Evolutionary conservation across 2,797 vertebrate species (phyloP), one percentile per base, ranked within the genome.

Genomic region (Eutrigla gurnardus): DNA sequence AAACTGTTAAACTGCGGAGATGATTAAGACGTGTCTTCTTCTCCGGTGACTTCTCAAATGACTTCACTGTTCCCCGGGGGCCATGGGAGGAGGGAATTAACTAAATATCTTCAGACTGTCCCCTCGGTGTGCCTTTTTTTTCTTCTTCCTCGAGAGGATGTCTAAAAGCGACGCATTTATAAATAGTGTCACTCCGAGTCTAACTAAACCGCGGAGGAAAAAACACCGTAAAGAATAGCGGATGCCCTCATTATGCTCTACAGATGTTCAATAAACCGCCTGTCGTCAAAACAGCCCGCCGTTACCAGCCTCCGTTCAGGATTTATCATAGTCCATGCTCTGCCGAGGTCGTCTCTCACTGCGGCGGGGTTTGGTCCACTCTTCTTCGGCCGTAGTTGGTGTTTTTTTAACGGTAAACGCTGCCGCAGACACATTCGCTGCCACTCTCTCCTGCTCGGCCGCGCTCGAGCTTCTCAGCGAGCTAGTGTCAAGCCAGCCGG

Each of bases 181-280:
- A 86, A 87, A 88, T 70, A 86, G 84, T 89, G 90, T 90, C 90
- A 89, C 87, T 81, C 74, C 75, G 86, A 81, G 86, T 87, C 87
- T 83, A 50, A 70, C 82, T 91, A 86, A 82, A 86, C 67, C 83
- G 70, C 73, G 85, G 80, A 89, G 79, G 86, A 79, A 73, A 89
- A 88, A 73, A 73, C 88, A 65, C 75, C 82, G 83, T 83, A 65
- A 71, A 91, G 89, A 89, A 91, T 90, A 92, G 91, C 91, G 91
- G 93, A 94, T 93, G 91, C 88, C 89, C 92, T 93, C 93, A 94
- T 94, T 93, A 89, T 86, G 91, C 82, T 88, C 89, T 91, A 87
- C 91, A 89, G 91, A 93, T 92, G 93, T 93, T 93, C 91, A 89
- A 90, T 83, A 84, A 87, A 62, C 86, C 82, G 78, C 81, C 66